Base-by-base conservation (phyloP, 2,888 invertebrate species). In the Melieria omissa region DNA sequence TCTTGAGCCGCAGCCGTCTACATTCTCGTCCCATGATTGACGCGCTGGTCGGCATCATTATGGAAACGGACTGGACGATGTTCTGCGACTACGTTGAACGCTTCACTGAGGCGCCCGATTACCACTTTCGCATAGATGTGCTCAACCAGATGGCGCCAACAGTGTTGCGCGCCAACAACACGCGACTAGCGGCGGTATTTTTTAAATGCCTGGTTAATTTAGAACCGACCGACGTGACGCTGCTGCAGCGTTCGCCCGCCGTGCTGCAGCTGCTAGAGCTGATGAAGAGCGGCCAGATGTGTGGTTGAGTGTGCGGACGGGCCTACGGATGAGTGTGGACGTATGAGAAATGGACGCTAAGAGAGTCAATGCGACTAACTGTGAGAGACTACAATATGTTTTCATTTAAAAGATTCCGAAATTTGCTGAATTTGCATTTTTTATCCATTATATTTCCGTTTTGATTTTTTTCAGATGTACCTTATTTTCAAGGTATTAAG, bases 41-140 rank as follows among this genome's bases (percentile, higher is more conserved):
- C 71, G 65, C 72, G 46, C 75, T 81, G 62, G 64, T 80, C 49
- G 71, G 74, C 42, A 77, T 81, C 16, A 80, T 81, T 58, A 75
- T 81, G 14, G 78, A 80, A 69, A 73, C 81, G 1, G 78, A 76
- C 68, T 78, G 79, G 73, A 68, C 73, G 5, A 77, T 80, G 78
- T 81, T 81, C 60, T 67, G 71, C 1, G 73, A 75, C 12, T 66
- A 76, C 44, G 75, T 81, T 9, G 80, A 80, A 47, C 70, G 76
- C 5, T 79, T 75, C 55, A 69, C 78, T 1, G 44, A 74, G 12
- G 66, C 77, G 12, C 47, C 60, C 0, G 64, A 73, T 29, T 80
- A 78, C 52, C 77, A 74, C 45, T 80, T 78, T 66, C 73, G 77
- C 45, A 76, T 80, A 67, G 68, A 68, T 16, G 58, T 74, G 12